Conservation (phyloP, 2,888 invertebrate species). For the Malachius bipustulatus region DNA sequence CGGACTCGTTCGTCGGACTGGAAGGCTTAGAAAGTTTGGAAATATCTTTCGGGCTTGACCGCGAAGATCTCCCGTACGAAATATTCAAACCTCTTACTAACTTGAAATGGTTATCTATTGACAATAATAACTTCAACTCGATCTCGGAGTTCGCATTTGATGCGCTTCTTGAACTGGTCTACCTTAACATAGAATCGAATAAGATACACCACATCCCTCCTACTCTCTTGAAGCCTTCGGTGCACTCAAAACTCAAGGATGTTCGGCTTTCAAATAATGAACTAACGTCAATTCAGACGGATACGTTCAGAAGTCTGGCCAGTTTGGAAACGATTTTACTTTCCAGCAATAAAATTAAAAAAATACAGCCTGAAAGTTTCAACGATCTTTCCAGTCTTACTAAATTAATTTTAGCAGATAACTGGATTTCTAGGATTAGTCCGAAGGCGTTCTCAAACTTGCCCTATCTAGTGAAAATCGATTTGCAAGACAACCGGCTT, state of each 20-base stretch:
- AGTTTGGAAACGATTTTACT: constrained; percentile 68
- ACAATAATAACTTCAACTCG: constrained; percentile 74
- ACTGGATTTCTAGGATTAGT: constrained; percentile 62
- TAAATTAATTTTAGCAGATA: constrained; percentile 73
- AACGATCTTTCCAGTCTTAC: constrained; percentile 64
- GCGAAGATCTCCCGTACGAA: constrained; percentile 65
- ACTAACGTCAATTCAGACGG: constrained; percentile 51
- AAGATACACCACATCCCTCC: constrained; percentile 58
- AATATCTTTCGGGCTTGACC: constrained; percentile 73
- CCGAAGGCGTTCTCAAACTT: constrained; percentile 63
- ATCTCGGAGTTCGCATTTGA: constrained; percentile 60
- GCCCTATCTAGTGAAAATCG: constrained; percentile 62
- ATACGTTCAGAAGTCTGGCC: constrained; percentile 59
- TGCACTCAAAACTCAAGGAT: constrained; percentile 63
- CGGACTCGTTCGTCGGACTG: constrained; percentile 67
- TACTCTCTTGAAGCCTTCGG: constrained; percentile 53
- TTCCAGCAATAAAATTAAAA: constrained; percentile 63
- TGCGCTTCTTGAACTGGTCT: constrained; percentile 56
- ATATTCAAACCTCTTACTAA: constrained; percentile 61
- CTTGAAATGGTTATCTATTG: constrained; percentile 72
- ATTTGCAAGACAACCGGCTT: constrained; percentile 69
- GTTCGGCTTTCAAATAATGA: constrained; percentile 74
- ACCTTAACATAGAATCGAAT: constrained; percentile 79
- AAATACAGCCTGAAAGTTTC: constrained; percentile 61
- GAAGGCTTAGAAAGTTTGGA: constrained; percentile 70